Conservation (phyloP, 2,797 vertebrate species). For the Characodon lateralis region DNA sequence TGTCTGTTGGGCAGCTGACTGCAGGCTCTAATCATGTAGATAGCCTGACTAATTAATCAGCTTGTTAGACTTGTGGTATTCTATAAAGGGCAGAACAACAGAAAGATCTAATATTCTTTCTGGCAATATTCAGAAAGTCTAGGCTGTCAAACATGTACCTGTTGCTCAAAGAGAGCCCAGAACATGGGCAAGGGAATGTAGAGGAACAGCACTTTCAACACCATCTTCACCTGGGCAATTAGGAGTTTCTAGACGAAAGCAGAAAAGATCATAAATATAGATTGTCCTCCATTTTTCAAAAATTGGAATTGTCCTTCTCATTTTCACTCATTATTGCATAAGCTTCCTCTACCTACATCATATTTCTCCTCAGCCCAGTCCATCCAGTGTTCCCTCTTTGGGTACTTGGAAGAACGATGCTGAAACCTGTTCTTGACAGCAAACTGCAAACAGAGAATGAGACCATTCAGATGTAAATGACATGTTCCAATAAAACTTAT, state of each 20-base stretch:
- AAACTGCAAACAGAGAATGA: constrained; percentile 77
- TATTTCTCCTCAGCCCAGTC: constrained; percentile 96
- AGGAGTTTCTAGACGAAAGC: constrained; percentile 84
- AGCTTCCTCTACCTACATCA: constrained; percentile 75
- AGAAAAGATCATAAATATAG: not conserved
- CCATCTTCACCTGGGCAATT: constrained; percentile 93
- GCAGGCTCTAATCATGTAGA: too few species aligned
- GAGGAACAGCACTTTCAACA: constrained; percentile 91
- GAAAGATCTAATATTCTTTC: not conserved
- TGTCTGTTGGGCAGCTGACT: too few species aligned
- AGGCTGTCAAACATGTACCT: constrained; percentile 77
- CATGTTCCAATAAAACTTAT: not conserved
- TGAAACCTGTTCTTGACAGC: constrained; percentile 87
- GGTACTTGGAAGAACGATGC: constrained; percentile 79
- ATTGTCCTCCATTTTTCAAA: not conserved
- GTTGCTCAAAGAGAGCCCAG: constrained; percentile 97
- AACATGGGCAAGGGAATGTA: constrained; percentile 98
- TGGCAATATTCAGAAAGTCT: not conserved
- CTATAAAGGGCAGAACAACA: not conserved
- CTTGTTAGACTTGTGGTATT: not conserved
- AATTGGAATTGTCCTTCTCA: too few species aligned
- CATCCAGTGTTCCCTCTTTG: constrained; percentile 91
- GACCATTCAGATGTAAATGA: not conserved
- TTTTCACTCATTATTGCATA: not conserved
- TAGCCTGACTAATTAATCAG: too few species aligned